Conservation (phyloP, 2,888 invertebrate genomes). For the Drosophila dives region DNA sequence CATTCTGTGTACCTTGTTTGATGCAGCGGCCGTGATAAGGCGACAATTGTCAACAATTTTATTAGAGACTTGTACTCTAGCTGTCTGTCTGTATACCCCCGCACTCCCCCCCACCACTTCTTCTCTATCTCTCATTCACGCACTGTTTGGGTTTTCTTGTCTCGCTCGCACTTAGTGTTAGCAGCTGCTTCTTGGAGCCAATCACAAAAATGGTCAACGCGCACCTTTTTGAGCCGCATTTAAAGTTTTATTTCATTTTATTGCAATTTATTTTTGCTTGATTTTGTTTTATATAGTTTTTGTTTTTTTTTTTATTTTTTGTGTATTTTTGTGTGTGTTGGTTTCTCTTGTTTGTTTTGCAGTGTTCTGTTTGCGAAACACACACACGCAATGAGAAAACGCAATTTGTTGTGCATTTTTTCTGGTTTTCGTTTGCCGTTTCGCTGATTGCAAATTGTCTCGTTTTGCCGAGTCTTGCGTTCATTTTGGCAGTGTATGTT, state of each 20-base stretch:
- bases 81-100: slow-evolving; percentile 1
- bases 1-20: slow-evolving; percentile 75
- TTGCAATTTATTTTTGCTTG: slow-evolving; percentile 56
- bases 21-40: slow-evolving; percentile 74
- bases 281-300: slow-evolving; percentile 47
- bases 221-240: slow-evolving; percentile 72
- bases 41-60: slow-evolving; percentile 80
- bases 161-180: slow-evolving; percentile 21
- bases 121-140: not conserved
- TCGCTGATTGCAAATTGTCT: slow-evolving; percentile 79
- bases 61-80: slow-evolving; percentile 52
- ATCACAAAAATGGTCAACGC: slow-evolving; percentile 76
- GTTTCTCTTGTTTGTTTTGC: slow-evolving; percentile 8
- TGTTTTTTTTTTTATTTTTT: slow-evolving; percentile 42
- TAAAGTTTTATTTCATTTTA: slow-evolving; percentile 69
- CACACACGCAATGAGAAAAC: slow-evolving; percentile 65
- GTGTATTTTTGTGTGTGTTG: not conserved
- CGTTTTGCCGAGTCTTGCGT: slow-evolving; percentile 58
- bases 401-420: slow-evolving; percentile 76
- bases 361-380: slow-evolving; percentile 59
- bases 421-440: slow-evolving; percentile 74
- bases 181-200: slow-evolving; percentile 60
- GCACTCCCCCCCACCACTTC: not conserved
- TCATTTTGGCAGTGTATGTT: slow-evolving; percentile 66
- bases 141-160: not conserved